These are phyloP conservation scores for Podocnemis expansa DNA, from an alignment of 2,113 vertebrate genomes.

Conservation along the genomic window DNA sequence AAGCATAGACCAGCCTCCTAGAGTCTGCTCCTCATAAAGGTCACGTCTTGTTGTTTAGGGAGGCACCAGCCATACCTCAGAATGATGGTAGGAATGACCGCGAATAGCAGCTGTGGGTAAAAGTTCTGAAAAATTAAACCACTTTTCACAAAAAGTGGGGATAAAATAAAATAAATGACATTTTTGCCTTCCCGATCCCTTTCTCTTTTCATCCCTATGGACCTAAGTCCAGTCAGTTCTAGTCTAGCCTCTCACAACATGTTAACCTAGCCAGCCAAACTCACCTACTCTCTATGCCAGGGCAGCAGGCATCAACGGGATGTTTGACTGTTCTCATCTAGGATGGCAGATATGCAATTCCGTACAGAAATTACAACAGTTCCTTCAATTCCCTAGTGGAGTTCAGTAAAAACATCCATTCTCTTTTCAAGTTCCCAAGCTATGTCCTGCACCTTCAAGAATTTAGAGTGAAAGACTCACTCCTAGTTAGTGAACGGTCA, in stretches of 20 bases:
- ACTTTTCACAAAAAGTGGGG: background rate
- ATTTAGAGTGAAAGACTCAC: background rate
- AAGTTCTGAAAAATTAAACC: background rate
- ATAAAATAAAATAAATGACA: background rate
- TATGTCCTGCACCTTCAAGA: background rate
- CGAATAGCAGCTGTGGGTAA: background rate
- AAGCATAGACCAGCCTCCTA: background rate
- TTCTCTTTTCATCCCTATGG: background rate
- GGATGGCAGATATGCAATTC: rapidly evolving
- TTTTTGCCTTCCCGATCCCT: background rate
- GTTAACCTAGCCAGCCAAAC: background rate
- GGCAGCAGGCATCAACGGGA: background rate
- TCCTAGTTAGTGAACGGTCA: background rate
- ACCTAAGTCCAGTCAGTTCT: background rate
- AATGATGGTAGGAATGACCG: background rate
- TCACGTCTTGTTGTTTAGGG: background rate
- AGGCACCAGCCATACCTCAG: background rate
- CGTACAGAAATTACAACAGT: background rate
- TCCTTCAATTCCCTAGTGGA: background rate
- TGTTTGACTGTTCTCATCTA: background rate
- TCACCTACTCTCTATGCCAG: rapidly evolving
- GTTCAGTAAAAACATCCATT: background rate
- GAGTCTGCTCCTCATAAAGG: background rate
- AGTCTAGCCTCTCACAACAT: background rate
- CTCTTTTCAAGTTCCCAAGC: background rate